These are phyloP conservation scores for Synergus japonicus DNA, from an alignment of 2,888 invertebrate species.

Conservation along the genomic window DNA sequence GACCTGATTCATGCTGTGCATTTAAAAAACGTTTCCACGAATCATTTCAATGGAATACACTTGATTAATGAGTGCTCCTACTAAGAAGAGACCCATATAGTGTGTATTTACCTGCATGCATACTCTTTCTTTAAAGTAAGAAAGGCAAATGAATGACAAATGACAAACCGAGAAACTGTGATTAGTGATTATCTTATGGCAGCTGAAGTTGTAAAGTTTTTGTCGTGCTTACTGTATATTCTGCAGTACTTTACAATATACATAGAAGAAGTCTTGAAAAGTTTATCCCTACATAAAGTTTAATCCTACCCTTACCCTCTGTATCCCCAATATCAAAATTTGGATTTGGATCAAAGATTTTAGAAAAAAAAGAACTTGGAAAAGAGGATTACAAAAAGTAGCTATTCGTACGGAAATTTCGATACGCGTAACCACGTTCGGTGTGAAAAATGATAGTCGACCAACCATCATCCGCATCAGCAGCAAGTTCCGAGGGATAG, in stretches of 20 bases:
- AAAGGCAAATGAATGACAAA: constrained; percentile 31
- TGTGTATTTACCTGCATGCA: constrained; percentile 40
- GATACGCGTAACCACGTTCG: no score
- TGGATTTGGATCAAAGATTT: no score
- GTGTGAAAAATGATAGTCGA: not conserved
- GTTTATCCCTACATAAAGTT: not conserved
- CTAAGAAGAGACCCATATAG: constrained; percentile 25
- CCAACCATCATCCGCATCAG: not conserved
- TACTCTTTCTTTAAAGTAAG: constrained; percentile 32
- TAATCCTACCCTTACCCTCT: no score
- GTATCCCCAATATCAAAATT: no score
- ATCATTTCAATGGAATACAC: constrained; percentile 32
- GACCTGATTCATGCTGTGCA: constrained; percentile 36
- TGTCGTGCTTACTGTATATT: not conserved
- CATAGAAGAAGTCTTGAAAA: not conserved
- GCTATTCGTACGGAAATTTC: no score
- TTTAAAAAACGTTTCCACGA: constrained; percentile 33
- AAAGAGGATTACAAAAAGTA: no score
- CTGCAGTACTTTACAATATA: not conserved
- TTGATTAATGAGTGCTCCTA: constrained; percentile 36
- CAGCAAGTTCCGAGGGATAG: not conserved
- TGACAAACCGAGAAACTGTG: constrained; percentile 10
- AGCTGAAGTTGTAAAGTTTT: constrained; percentile 19
- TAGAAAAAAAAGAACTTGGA: no score
- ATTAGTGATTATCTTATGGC: constrained; percentile 37